These are phyloP conservation scores for Heliconius congener DNA, from an alignment of 1,140 invertebrate species.

Conservation along the genomic window DNA sequence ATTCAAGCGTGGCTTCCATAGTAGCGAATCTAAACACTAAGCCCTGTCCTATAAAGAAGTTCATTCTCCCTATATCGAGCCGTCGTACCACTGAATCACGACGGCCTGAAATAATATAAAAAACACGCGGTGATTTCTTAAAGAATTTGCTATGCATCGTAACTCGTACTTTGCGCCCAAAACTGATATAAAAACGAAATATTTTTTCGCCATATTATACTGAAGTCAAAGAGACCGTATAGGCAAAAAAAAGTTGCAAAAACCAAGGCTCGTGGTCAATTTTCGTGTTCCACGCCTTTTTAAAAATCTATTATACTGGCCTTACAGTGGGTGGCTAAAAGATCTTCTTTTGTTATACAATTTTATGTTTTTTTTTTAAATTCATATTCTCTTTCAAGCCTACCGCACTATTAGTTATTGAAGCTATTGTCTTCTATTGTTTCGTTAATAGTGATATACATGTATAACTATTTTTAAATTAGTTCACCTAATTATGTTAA, in stretches of 20 bases:
- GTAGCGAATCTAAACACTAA: no score
- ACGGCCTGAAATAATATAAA: not conserved
- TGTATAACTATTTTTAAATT: not conserved
- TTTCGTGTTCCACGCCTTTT: slow-evolving; percentile 33
- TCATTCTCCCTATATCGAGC: not conserved
- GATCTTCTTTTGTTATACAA: not conserved
- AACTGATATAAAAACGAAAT: slow-evolving; percentile 37
- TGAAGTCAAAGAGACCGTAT: slow-evolving; percentile 34
- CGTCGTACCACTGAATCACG: no score
- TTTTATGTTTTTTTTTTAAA: not conserved
- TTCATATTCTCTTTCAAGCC: slow-evolving; percentile 3
- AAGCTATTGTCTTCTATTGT: slow-evolving; percentile 3
- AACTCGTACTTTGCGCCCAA: slow-evolving; percentile 35
- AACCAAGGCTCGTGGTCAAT: slow-evolving; percentile 21
- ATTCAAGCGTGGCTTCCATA: no score
- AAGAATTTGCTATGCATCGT: slow-evolving; percentile 41
- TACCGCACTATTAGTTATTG: slow-evolving; percentile 1
- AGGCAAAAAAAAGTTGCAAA: slow-evolving; percentile 29
- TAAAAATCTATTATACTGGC: slow-evolving; percentile 13
- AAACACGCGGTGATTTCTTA: slow-evolving; percentile 17
- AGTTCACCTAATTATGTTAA: not conserved
- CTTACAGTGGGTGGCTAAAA: slow-evolving; percentile 18
- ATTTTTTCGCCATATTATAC: slow-evolving; percentile 26
- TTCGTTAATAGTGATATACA: not conserved
- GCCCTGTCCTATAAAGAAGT: not conserved